phyloP scores from a whole-genome alignment of 1,140 invertebrate species.

The Cydia pomonella region DNA sequence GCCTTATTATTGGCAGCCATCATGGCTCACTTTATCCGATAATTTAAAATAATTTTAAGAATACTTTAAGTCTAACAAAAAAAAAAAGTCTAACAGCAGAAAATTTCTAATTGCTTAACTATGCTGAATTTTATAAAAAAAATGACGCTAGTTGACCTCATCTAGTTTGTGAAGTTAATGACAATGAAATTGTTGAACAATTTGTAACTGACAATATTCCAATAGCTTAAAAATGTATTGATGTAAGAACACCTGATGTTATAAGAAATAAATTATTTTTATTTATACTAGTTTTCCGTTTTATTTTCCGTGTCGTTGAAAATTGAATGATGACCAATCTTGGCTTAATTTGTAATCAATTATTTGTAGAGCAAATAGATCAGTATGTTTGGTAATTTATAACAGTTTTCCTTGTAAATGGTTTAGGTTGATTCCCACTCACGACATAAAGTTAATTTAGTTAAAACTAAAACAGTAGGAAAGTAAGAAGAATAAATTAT shows the following conservation, averaged over 20 bases:
- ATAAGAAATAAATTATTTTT: constrained; percentile 28
- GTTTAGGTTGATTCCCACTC: too few species aligned
- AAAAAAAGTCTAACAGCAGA: neutral
- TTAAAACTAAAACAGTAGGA: too few species aligned
- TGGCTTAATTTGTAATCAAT: neutral
- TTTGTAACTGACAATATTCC: neutral
- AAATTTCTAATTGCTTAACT: neutral
- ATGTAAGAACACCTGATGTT: constrained; percentile 4
- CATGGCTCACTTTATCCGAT: constrained; percentile 40
- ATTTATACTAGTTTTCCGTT: neutral
- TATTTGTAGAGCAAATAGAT: too few species aligned
- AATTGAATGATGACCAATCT: neutral
- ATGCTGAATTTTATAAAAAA: neutral
- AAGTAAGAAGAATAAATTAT: too few species aligned
- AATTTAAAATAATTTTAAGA: constrained; percentile 41
- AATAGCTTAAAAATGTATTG: neutral
- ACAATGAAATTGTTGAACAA: neutral
- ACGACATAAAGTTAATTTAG: too few species aligned
- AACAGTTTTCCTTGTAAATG: too few species aligned
- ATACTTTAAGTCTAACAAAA: constrained; percentile 30
- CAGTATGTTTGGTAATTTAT: too few species aligned
- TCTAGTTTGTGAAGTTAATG: neutral
- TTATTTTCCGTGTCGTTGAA: neutral
- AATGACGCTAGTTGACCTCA: neutral
- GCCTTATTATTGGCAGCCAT: constrained; percentile 51